These are phyloP conservation scores for Cryptomyrus ogoouensis DNA, from an alignment of 2,113 vertebrate genomes.

Conservation along the genomic window DNA sequence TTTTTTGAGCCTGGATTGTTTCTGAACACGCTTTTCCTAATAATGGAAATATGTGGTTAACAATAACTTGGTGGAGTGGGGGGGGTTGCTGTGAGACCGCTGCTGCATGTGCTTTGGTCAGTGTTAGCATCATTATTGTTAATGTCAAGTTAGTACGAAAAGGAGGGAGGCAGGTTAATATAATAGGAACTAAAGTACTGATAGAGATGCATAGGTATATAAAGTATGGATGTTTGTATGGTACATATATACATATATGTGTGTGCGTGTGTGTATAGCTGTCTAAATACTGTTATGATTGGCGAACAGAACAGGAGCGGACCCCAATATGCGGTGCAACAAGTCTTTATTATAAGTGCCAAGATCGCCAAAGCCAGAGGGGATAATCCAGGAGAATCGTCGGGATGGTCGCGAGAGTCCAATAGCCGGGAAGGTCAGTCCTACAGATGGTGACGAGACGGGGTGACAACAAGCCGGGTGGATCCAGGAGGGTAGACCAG, in stretches of 20 bases:
- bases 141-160: background rate
- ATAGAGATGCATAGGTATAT: background rate
- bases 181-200: background rate
- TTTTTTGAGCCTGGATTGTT: conserved; percentile 8
- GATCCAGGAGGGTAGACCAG: too few species aligned
- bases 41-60: background rate
- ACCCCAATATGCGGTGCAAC: too few species aligned
- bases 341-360: too few species aligned
- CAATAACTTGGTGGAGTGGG: background rate
- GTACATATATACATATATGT: background rate
- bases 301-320: too few species aligned
- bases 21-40: background rate
- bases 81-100: background rate
- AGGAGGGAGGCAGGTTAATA: background rate
- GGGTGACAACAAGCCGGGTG: too few species aligned
- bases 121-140: background rate
- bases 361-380: too few species aligned
- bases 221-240: background rate
- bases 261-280: background rate
- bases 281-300: background rate
- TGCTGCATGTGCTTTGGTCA: background rate
- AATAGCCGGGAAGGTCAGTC: too few species aligned
- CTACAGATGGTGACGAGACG: too few species aligned
- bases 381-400: too few species aligned
- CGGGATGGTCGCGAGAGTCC: too few species aligned